Base-by-base conservation (phyloP, 2,797 vertebrate genomes). In the Sphenodon punctatus region DNA sequence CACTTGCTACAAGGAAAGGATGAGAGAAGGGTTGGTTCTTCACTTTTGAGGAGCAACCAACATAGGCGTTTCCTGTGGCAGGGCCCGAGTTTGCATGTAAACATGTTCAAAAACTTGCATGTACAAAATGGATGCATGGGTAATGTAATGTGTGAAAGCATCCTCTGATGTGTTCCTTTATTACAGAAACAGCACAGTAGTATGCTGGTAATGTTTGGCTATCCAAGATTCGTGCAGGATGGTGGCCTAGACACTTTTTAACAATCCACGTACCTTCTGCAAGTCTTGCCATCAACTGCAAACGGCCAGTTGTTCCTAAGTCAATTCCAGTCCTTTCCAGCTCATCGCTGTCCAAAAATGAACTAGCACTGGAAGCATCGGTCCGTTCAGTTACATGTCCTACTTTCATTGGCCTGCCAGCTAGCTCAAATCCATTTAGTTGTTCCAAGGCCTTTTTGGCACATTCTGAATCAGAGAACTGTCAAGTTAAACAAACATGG, bases 391-490 rank as follows among this genome's bases (percentile, higher is more conserved):
- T 99, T 84, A 99, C 98, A 10, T 99, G 97, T 32, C 98, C 98
- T 32, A 99, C 98, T 94, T 99, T 99, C 98, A 99, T 99, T 7
- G 98, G 98, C 12, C 98, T 97, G 7, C 98, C 98, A 2, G 98
- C 98, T 88, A 99, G 89, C 89, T 99, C 98, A 73, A 99, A 99
- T 32, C 98, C 98, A 75, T 99, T 99, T 42, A 99, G 96, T 88
- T 99, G 98, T 87, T 99, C 98, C 93, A 99, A 92, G 41, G 98
- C 98, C 87, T 99, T 99, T 92, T 99, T 98, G 46, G 98, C 98
- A 94, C 98, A 99, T 87, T 99, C 98, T 0, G 98, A 97, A 51
- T 99, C 98, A 58, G 98, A 93, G 92, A 99, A 99, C 98, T 99
- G 74, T 1, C 88, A 43, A 82, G 10, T 11, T 22, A 60, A 75